phyloP scores from a whole-genome alignment of 1,140 invertebrate genomes.

The Hirudo medicinalis region DNA sequence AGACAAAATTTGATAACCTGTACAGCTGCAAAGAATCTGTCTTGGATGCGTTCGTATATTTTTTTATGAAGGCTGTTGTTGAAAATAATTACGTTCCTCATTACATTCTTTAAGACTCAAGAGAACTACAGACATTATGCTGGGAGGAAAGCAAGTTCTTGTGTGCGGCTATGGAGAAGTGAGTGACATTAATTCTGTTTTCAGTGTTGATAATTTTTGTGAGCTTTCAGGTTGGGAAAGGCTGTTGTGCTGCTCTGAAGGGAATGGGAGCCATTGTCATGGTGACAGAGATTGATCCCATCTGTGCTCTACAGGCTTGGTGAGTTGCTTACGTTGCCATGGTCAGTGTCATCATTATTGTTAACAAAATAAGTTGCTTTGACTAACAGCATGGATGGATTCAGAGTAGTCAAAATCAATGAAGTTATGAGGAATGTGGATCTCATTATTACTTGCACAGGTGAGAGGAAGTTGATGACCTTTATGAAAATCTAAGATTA shows the following conservation, averaged over 20 bases:
- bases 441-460: constrained; percentile 82
- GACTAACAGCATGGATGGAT: constrained; percentile 77
- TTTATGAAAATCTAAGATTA: too few relatives aligned
- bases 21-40: constrained; percentile 81
- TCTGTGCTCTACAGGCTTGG: constrained; percentile 91
- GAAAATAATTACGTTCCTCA: too few relatives aligned
- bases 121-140: constrained; percentile 91
- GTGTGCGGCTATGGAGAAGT: constrained; percentile 89
- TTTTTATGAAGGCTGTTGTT: too few relatives aligned
- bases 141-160: constrained; percentile 89
- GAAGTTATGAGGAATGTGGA: constrained; percentile 83
- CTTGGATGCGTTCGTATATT: constrained; percentile 62
- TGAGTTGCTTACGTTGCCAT: constrained; percentile 38
- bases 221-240: constrained; percentile 70
- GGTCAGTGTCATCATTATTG: background rate
- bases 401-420: constrained; percentile 81
- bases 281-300: constrained; percentile 95
- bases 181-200: background rate
- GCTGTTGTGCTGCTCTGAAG: constrained; percentile 85
- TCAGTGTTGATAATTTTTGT: background rate
- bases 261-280: constrained; percentile 84
- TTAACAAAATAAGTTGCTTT: constrained; percentile 4
- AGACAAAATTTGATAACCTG: constrained; percentile 93
- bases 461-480: constrained; percentile 24
- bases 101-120: constrained; percentile 55